Evolutionary conservation across 2,888 invertebrate genomes (phyloP), one percentile per base, ranked within the genome.

Genomic region (Lumbricus terrestris): DNA sequence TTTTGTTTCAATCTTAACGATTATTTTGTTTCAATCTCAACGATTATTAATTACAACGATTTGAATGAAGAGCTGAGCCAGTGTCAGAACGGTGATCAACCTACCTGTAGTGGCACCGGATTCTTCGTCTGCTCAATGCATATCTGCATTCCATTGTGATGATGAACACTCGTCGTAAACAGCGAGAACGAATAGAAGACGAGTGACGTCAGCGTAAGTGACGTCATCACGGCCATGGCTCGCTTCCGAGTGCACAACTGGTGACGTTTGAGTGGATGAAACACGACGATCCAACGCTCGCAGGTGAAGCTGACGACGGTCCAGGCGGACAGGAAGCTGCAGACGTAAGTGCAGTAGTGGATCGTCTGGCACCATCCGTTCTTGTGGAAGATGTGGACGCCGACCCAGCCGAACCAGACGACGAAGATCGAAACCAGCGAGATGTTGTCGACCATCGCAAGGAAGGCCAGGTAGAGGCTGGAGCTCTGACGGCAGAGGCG

Each of bases 371-470:
- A 98, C 95, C 96, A 96, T 15, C 96, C 96, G 37, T 96, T 82
- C 94, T 95, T 90, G 90, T 93, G 92, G 91, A 93, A 93, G 35
- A 93, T 92, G 40, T 93, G 91, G 2, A 93, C 92, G 42, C 92
- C 92, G 6, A 94, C 92, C 83, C 93, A 93, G 47, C 93, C 92
- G 85, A 94, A 91, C 94, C 94, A 94, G n/a, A 94, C 93, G n/a
- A 94, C 89, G 88, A 97, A 95, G 11, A 97, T 95, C 23, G 96
- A 96, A 0, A 96, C 92, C n/a, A 98, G 95, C 93, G 97, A 97
- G 0, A 97, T 95, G 0, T 97, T 97, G 94, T 98, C 97, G 91
- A 97, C 97, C 4, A 97, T 94, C 0, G 97, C 97, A 89, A 98
- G 95, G 0, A 97, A 97, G 0, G 97, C 96, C 92, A 98, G 95